Percentiles rank a stretch among this genome's conserved stretches.
Conservation (phyloP, 1,140 invertebrate genomes). For the Kradibia gibbosae region DNA sequence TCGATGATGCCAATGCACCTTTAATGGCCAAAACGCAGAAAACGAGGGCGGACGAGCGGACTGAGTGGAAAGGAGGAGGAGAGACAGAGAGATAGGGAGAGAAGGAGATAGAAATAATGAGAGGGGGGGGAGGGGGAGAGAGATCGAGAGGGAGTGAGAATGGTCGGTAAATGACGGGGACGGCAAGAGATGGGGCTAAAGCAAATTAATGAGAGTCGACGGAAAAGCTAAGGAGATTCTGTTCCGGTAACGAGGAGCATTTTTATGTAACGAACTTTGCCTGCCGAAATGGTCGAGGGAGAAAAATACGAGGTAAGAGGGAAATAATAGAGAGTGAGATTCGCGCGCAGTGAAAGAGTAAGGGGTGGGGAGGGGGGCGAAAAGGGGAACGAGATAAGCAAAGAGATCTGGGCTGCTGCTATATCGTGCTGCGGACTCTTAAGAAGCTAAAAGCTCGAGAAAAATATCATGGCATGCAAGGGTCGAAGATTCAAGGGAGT, state of each 20-base stretch:
- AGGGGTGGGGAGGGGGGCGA: slow-evolving; percentile 5
- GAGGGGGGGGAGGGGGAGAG: slow-evolving; percentile 30
- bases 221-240: slow-evolving; percentile 32
- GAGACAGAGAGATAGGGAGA: slow-evolving; percentile 37
- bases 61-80: too few species aligned
- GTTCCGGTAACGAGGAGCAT: slow-evolving; percentile 56
- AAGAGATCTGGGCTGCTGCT: neutral
- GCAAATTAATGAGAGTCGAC: slow-evolving; percentile 57
- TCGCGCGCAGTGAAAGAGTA: slow-evolving; percentile 8
- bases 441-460: slow-evolving; percentile 13
- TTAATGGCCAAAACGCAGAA: neutral
- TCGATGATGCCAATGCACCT: slow-evolving; percentile 20
- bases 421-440: neutral
- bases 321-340: neutral
- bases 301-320: neutral
- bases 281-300: slow-evolving; percentile 49
- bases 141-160: too few species aligned
- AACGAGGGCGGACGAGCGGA: too few species aligned
- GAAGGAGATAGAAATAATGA: neutral
- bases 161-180: too few species aligned
- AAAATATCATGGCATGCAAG: slow-evolving; percentile 1
- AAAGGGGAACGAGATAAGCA: slow-evolving; percentile 49
- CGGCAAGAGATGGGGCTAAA: slow-evolving; percentile 36
- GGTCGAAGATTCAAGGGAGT: neutral
- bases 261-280: slow-evolving; percentile 59